phyloP scores from a whole-genome alignment of 2,797 vertebrate genomes.

The Macroramphosus scolopax region DNA sequence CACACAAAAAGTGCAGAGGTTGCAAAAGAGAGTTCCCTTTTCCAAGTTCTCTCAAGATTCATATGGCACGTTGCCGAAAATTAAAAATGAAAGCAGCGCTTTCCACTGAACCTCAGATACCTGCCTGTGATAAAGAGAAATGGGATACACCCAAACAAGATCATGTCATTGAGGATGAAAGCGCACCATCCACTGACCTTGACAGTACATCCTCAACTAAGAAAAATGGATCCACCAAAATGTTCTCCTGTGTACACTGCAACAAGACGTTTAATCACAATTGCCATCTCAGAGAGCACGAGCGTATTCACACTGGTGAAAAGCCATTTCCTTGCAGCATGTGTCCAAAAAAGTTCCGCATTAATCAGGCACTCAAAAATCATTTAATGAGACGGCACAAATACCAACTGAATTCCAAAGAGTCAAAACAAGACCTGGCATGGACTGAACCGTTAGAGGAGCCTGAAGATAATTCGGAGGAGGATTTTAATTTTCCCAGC shows the following conservation, averaged over 20 bases:
- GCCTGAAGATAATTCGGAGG: background rate
- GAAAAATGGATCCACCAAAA: background rate
- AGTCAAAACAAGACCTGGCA: conserved; percentile 5
- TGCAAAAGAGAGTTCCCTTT: conserved; percentile 43
- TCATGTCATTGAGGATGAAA: background rate
- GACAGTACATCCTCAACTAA: too few relatives aligned
- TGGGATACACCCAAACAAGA: background rate
- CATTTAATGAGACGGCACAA: conserved; percentile 22
- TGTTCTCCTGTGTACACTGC: conserved; percentile 21
- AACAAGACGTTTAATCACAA: background rate
- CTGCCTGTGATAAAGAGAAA: background rate
- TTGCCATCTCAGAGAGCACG: conserved; percentile 16
- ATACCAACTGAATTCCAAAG: fast-evolving
- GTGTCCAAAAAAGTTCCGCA: conserved; percentile 33
- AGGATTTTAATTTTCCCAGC: background rate
- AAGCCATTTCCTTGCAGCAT: conserved; percentile 20
- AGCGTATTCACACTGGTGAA: conserved; percentile 7
- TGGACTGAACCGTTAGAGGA: conserved; percentile 49
- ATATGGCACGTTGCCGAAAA: conserved; percentile 20
- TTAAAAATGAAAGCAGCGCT: conserved; percentile 1
- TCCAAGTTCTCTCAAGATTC: conserved; percentile 3
- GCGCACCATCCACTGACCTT: background rate
- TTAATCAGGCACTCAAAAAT: background rate
- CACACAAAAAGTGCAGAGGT: conserved; percentile 48
- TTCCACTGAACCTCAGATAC: background rate